Evolutionary conservation across 2,797 vertebrate genomes (phyloP).

Genomic region (Enteromius viviparus): DNA sequence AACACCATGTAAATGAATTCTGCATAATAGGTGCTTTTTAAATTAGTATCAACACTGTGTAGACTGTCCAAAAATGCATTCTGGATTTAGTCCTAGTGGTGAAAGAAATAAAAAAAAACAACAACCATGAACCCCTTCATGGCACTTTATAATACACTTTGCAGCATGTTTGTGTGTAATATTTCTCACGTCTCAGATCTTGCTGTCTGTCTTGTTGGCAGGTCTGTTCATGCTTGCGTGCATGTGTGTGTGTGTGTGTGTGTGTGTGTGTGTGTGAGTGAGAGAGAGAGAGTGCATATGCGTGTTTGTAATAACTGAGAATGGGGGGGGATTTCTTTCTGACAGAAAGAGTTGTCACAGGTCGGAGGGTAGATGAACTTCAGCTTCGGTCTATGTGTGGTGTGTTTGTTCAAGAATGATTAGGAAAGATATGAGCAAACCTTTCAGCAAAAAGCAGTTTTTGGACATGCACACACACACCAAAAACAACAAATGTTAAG

Average conservation of each 20-base stretch:
- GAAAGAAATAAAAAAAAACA: neutral
- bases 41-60: neutral
- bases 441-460: neutral
- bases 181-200: constrained; percentile 29
- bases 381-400: neutral
- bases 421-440: constrained; percentile 2
- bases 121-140: neutral
- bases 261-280: neutral
- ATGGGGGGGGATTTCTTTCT: neutral
- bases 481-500: neutral
- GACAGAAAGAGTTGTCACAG: neutral
- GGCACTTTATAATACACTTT: neutral
- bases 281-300: neutral
- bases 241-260: neutral
- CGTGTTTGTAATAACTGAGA: neutral
- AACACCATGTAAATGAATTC: neutral
- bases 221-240: constrained; percentile 19
- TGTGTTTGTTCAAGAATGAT: neutral
- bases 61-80: neutral
- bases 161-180: constrained; percentile 22
- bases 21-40: neutral
- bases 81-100: neutral
- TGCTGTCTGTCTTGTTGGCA: neutral
- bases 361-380: constrained; percentile 9
- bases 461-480: neutral